Conservation (phyloP, 2,888 invertebrate species). For the Melieria omissa region DNA sequence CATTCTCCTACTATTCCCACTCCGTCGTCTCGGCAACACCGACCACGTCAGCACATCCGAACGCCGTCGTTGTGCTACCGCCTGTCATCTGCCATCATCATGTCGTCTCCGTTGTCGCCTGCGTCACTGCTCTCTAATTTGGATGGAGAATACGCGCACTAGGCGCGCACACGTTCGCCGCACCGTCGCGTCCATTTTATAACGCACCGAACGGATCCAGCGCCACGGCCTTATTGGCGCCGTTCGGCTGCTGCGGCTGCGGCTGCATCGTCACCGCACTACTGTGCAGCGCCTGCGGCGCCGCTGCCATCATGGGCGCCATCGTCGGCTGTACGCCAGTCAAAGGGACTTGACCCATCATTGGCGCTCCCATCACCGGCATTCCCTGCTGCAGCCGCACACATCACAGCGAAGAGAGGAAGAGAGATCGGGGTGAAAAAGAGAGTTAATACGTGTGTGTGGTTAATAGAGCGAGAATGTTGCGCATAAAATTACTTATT, state of each 20-base stretch:
- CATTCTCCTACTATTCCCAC: no score
- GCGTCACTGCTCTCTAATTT: no score
- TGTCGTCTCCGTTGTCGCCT: constrained; percentile 6
- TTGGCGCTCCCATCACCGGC: constrained; percentile 66
- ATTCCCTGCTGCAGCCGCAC: constrained; percentile 61
- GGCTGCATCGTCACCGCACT: constrained; percentile 61
- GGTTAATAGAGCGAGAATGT: no score
- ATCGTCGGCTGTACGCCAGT: constrained; percentile 64
- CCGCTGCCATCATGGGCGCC: constrained; percentile 55
- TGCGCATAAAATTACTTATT: no score
- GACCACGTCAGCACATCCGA: no score
- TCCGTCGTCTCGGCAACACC: no score
- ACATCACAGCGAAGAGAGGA: no score
- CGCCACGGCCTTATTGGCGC: constrained; percentile 68
- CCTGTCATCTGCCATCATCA: constrained; percentile 5
- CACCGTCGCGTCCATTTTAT: constrained; percentile 53
- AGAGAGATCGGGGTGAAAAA: no score
- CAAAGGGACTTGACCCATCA: constrained; percentile 66
- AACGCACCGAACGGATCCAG: constrained; percentile 71
- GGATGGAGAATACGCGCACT: no score
- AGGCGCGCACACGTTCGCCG: background rate
- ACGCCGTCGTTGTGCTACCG: constrained; percentile 11
- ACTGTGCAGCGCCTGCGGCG: constrained; percentile 57
- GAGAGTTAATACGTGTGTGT: no score
- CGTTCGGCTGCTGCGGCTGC: constrained; percentile 52